Evolutionary conservation across 2,888 invertebrate genomes (phyloP), one percentile per base, ranked within the genome.

Genomic region (Drosophila ustulata): DNA sequence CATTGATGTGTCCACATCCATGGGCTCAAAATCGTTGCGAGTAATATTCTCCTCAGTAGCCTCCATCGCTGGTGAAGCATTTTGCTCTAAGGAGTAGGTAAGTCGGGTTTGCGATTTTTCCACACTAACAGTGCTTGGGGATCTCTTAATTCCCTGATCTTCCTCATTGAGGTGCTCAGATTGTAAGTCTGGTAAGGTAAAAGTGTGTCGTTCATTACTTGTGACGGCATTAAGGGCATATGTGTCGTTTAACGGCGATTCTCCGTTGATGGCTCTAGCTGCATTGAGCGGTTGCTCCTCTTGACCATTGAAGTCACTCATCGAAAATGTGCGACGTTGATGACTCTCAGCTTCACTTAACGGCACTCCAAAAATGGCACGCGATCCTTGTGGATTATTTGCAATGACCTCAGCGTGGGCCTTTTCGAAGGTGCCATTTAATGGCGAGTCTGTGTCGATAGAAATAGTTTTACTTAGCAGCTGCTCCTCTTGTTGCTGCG

Each of bases 1-100:
- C 28, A 79, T 13, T 8, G 84, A 76, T 6, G 63, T 37, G 69
- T 91, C 91, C 7, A 91, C 79, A 43, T 91, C 91, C 91, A 91
- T 91, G 2, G 89, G 74, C 34, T 90, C 90, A 45, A 76, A 56
- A 1, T 75, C 66, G 4, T 57, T 66, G 2, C 13, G 25, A 26
- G 47, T 41, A 13, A 68, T 37, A 9, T 52, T 68, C 41, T 79
- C 78, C 39, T 80, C 85, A 13, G 73, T 68, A 13, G 70, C 80
- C 46, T 79, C 81, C 41, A 72, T 3, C 0, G 72, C 77, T 5
- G 84, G 74, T 3, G 79, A 70, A 5, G 69, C 18, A 4, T 46
- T 26, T 3, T 59, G 43, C 13, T 72, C 56, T 23, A 75, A 1
- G 23, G 46, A 70, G 47, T 82, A 88, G 4, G 80, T 86, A 37